Base-by-base conservation (phyloP, 2,113 vertebrate genomes). In the Riparia riparia region DNA sequence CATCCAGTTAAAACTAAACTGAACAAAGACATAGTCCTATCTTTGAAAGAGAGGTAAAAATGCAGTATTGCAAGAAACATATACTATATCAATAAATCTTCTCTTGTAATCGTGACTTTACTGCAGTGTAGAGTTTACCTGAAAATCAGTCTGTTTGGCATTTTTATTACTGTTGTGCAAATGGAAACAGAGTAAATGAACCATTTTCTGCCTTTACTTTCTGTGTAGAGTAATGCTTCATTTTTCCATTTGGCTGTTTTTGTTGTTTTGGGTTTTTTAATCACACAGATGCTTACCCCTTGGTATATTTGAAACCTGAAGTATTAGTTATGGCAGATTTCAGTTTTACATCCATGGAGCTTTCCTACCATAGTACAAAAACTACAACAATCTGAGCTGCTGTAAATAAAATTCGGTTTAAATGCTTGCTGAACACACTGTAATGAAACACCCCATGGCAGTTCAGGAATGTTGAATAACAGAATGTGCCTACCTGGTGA, bases 131-230 rank as follows among this genome's bases (percentile, higher is more conserved):
- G 82, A 95, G 64, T 97, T 97, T 98, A 93, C 93, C 86, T 97
- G 96, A 97, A 97, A 97, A 98, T 98, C 97, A 97, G 94, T 98
- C 97, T 96, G 58, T 47, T 86, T 98, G 98, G 82, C 98, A 97
- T 94, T 98, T 98, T 98, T 98, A 98, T 98, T 97, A 94, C 90
- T 66, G 51, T 96, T 98, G 95, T 92, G 94, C 78, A 98, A 98
- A 98, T 98, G 73, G 92, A 98, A 98, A 97, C 66, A 94, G 78
- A 97, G 93, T 81, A 98, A 98, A 98, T 97, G 97, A 98, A 96
- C 94, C 90, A 96, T 98, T 98, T 97, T 90, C 93, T 93, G 78
- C 87, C 50, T 97, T 98, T 97, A 95, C 89, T 96, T 98, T 97
- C 96, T 92, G 45, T 61, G 72, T 88, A 96, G 86, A 97, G 93